Conservation (phyloP, 2,113 vertebrate genomes). For the Perca fluviatilis region DNA sequence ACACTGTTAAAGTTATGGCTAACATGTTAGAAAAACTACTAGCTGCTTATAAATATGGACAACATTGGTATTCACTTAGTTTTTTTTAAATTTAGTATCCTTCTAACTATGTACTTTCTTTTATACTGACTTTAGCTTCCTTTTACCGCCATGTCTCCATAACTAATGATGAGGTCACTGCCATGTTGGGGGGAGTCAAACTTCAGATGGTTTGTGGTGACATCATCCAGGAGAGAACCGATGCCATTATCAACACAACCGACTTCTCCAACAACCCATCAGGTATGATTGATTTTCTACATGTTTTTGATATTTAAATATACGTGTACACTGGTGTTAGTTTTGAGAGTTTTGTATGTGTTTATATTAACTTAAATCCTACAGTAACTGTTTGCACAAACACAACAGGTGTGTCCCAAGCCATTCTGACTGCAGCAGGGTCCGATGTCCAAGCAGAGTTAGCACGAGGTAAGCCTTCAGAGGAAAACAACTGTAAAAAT, state of each 20-base stretch:
- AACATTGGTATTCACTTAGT: no score
- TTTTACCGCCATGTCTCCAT: slow-evolving; percentile 62
- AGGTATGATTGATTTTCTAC: slow-evolving; percentile 44
- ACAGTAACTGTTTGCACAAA: neutral
- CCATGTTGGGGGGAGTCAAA: slow-evolving; percentile 64
- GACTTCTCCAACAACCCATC: slow-evolving; percentile 34
- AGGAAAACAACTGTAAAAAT: neutral
- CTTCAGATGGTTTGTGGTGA: slow-evolving; percentile 66
- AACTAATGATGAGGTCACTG: slow-evolving; percentile 45
- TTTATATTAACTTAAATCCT: neutral
- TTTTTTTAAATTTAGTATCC: no score
- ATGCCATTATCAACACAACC: slow-evolving; percentile 78
- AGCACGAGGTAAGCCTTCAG: slow-evolving; percentile 40
- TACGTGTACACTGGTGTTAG: no score
- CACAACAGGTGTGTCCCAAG: slow-evolving; percentile 71
- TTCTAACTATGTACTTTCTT: neutral
- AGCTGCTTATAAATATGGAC: no score
- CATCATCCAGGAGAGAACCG: slow-evolving; percentile 66
- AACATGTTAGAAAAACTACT: neutral
- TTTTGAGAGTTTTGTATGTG: neutral
- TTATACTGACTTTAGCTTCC: slow-evolving; percentile 43
- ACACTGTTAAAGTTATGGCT: neutral
- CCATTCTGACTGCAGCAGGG: slow-evolving; percentile 72
- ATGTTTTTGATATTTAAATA: neutral
- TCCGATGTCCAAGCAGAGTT: slow-evolving; percentile 48